Percentiles rank a stretch among this genome's conserved stretches.
Conservation (phyloP, 2,113 vertebrate species). For the Alectura lathami region DNA sequence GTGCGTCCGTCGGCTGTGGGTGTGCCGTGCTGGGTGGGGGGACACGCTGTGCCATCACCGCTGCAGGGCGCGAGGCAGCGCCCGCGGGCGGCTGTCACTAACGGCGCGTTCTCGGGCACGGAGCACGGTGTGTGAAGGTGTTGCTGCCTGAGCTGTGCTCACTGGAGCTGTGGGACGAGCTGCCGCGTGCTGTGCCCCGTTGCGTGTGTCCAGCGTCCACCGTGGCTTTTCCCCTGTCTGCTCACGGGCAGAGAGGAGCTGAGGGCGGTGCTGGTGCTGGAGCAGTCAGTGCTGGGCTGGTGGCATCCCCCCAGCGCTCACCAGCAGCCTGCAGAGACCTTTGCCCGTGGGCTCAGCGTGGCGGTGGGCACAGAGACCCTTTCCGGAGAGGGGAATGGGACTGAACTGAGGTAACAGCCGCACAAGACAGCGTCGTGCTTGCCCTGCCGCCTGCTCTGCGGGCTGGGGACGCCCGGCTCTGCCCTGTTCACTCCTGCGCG, state of each 20-base stretch:
- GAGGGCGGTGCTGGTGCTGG: not conserved
- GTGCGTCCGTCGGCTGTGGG: not conserved
- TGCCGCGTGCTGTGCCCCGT: not conserved
- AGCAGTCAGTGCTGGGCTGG: fast-evolving
- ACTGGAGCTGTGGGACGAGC: not conserved
- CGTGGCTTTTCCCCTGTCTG: fast-evolving
- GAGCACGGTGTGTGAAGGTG: slow-evolving; percentile 5
- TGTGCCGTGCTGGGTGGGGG: not conserved
- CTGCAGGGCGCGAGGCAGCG: not conserved
- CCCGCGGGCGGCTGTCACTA: not conserved
- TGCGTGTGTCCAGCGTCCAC: not conserved
- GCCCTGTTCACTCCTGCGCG: fast-evolving
- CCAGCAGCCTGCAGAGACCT: not conserved
- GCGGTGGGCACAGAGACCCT: fast-evolving
- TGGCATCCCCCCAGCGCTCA: fast-evolving
- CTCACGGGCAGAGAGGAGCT: fast-evolving
- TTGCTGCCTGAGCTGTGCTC: not conserved
- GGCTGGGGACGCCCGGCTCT: not conserved
- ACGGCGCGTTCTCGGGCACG: not conserved
- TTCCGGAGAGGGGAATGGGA: not conserved
- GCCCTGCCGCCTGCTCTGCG: fast-evolving
- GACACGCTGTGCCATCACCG: not conserved
- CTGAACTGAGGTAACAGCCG: not conserved
- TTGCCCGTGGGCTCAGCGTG: not conserved
- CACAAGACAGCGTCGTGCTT: fast-evolving